phyloP scores from a whole-genome alignment of 2,888 invertebrate species.

The Brachypalpus laphriformis region DNA sequence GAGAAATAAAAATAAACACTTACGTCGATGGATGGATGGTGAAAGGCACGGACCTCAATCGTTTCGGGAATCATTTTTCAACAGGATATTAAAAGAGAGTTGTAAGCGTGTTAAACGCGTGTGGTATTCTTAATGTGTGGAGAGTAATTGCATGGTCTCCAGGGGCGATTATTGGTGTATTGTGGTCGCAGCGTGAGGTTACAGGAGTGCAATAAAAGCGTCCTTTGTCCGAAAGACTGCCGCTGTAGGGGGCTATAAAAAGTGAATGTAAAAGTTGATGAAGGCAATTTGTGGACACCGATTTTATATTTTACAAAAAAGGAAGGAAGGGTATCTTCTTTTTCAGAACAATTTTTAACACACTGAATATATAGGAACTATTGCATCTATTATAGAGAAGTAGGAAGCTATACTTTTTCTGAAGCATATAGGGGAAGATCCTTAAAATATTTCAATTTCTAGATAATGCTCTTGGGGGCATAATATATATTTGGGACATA shows the following conservation, averaged over 20 bases:
- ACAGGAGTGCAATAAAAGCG: slow-evolving; percentile 38
- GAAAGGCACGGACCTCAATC: slow-evolving; percentile 63
- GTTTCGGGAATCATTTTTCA: slow-evolving; percentile 66
- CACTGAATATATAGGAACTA: no score
- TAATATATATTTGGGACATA: no score
- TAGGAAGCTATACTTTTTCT: no score
- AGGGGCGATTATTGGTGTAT: slow-evolving; percentile 38
- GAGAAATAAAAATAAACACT: slow-evolving; percentile 43
- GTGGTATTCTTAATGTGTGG: slow-evolving; percentile 30
- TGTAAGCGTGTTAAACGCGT: slow-evolving; percentile 2
- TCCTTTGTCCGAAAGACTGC: not conserved
- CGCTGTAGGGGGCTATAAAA: not conserved
- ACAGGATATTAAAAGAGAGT: slow-evolving; percentile 67
- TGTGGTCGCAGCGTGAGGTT: slow-evolving; percentile 2
- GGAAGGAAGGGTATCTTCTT: not conserved
- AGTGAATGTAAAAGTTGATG: not conserved
- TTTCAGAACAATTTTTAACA: no score
- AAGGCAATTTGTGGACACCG: not conserved
- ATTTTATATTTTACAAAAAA: not conserved
- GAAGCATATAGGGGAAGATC: no score
- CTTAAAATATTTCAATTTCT: no score
- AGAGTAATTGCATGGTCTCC: slow-evolving; percentile 42
- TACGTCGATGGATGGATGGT: slow-evolving; percentile 45
- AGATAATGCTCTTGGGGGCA: no score
- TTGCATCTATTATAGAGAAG: no score